Percentiles rank a stretch among this genome's conserved stretches.
These are phyloP conservation scores for Ferrisia virgata DNA, from an alignment of 2,888 invertebrate genomes.

Conservation along the genomic window DNA sequence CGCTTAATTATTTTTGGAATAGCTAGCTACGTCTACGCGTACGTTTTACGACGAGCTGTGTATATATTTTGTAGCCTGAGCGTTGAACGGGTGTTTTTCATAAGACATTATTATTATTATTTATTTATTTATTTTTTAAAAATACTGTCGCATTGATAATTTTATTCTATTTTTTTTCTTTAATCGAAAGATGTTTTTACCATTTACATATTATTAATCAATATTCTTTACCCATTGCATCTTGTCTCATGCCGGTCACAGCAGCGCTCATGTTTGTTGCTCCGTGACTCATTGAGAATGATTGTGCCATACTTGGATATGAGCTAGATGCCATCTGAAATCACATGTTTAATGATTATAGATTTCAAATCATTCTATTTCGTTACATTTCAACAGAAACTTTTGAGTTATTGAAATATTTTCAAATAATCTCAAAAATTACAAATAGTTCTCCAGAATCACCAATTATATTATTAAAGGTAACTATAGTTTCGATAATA, in stretches of 20 bases:
- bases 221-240: constrained; percentile 70
- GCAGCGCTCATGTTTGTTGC: constrained; percentile 81
- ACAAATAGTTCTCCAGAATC: too few species aligned
- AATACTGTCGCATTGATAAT: background rate
- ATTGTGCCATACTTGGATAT: constrained; percentile 90
- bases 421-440: too few species aligned
- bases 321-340: constrained; percentile 88
- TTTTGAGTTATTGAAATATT: too few species aligned
- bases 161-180: background rate
- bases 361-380: too few species aligned
- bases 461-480: too few species aligned
- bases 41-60: background rate
- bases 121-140: too few species aligned
- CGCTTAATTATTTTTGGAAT: constrained; percentile 35
- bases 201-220: background rate
- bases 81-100: background rate
- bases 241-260: constrained; percentile 80
- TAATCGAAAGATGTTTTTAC: background rate
- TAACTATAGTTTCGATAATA: too few species aligned
- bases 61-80: too few species aligned
- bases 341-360: background rate
- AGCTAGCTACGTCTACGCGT: background rate
- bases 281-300: constrained; percentile 90
- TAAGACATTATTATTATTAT: too few species aligned
- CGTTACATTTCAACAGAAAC: too few species aligned